phyloP scores from a whole-genome alignment of 2,888 invertebrate genomes.

The Cantharis rufa region DNA sequence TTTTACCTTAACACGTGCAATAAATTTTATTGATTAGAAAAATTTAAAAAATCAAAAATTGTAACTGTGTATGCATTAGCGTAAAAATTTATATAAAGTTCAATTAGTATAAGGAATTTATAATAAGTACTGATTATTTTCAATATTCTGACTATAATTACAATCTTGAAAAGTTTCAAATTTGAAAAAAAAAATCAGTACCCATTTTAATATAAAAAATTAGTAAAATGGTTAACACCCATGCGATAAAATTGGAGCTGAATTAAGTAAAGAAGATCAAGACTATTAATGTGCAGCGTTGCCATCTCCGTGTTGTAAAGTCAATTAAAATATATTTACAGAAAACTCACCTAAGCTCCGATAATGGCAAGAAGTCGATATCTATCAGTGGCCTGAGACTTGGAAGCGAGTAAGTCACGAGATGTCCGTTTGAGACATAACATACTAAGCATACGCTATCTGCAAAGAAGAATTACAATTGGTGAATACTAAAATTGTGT shows the following conservation, averaged over 20 bases:
- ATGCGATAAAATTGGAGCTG: constrained; percentile 28
- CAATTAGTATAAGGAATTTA: not conserved
- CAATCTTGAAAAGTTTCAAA: too few species aligned
- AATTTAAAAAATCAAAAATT: not conserved
- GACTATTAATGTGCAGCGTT: constrained; percentile 36
- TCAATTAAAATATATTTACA: not conserved
- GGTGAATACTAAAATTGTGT: too few species aligned
- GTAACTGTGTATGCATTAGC: not conserved
- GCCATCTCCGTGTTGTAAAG: constrained; percentile 24
- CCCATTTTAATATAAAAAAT: not conserved
- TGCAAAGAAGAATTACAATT: constrained; percentile 56
- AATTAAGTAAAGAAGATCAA: constrained; percentile 40
- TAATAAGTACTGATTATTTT: not conserved
- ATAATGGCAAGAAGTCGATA: constrained; percentile 90
- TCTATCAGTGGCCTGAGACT: constrained; percentile 91
- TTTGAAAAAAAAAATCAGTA: not conserved
- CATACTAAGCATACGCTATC: constrained; percentile 94
- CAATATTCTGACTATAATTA: not conserved
- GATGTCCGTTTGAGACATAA: constrained; percentile 92
- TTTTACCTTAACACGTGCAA: not conserved
- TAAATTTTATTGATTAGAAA: not conserved
- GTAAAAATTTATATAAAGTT: not conserved
- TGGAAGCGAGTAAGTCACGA: constrained; percentile 93
- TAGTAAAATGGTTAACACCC: constrained; percentile 21
- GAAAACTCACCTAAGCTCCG: constrained; percentile 82